These are phyloP conservation scores for Tetrao urogallus DNA, from an alignment of 2,113 vertebrate species.

Conservation along the genomic window DNA sequence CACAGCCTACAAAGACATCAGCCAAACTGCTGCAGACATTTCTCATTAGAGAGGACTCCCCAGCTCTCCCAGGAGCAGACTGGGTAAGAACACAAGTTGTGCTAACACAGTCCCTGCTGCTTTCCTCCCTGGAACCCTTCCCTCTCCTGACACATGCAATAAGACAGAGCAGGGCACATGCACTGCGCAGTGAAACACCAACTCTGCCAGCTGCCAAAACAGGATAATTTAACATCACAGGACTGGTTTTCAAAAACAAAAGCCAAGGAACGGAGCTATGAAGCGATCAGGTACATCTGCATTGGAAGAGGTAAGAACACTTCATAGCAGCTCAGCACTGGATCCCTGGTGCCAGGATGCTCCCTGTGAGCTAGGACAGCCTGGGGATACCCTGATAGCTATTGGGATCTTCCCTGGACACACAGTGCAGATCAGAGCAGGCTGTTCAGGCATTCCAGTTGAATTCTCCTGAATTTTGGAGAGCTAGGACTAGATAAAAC, in stretches of 20 bases:
- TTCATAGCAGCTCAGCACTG: neutral
- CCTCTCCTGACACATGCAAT: too few species aligned
- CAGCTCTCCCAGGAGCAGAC: neutral
- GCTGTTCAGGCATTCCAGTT: neutral
- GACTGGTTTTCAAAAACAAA: neutral
- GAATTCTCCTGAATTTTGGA: neutral
- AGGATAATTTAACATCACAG: neutral
- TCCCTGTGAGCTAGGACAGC: neutral
- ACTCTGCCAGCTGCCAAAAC: too few species aligned
- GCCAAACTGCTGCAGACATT: neutral
- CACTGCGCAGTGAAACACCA: neutral
- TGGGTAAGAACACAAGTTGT: neutral
- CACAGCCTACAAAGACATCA: neutral
- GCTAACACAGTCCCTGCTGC: neutral
- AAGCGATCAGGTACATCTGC: neutral
- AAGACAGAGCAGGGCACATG: neutral
- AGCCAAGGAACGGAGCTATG: neutral
- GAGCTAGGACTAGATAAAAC: neutral
- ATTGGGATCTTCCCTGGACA: accelerated
- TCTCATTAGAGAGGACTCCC: too few species aligned
- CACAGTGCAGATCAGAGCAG: neutral
- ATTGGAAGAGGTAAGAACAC: neutral
- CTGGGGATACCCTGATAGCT: accelerated
- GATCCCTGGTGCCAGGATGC: neutral
- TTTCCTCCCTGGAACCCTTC: too few species aligned